Base-by-base conservation (phyloP, 2,113 vertebrate genomes). In the Rhinopithecus roxellana region DNA sequence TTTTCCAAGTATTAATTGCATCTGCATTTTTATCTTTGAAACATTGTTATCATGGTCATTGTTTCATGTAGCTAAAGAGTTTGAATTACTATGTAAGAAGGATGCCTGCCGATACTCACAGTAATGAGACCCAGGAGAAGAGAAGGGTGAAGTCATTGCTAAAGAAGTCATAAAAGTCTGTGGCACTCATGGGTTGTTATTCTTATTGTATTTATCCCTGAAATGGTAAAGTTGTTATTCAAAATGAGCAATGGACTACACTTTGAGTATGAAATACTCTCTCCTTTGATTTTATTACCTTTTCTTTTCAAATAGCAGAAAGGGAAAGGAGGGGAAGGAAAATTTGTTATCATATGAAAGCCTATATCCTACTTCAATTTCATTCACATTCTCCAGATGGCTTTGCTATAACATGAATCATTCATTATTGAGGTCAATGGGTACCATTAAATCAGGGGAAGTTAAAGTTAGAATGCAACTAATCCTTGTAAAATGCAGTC, bases 211-310 rank as follows among this genome's bases (percentile, higher is more conserved):
- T 92, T 72, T 97, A 78, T 86, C 94, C 61, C 50, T 97, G 93
- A 96, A 97, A 78, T 82, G 22, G 17, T 93, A 90, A 98, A 90
- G 27, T 90, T 97, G 38, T 95, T 98, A 97, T 97, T 93, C 95
- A 95, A 93, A 90, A 92, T 94, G 93, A 98, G 72, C 81, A 88
- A 75, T 94, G 88, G 48, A 95, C 55, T 55, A 90, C 64, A 79
- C 64, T 97, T 98, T 81, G 69, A 90, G 79, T 94, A 85, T 94
- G 30, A 98, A 82, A 90, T 32, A 94, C 77, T 92, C 93, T 94
- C 93, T 93, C 18, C 91, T 97, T 77, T 97, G 14, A 48, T 94
- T 97, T 98, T 93, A 95, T 94, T 97, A 50, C 25, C 40, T 91
- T 94, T 89, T 81, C 92, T 90, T 95, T 93, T 89, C 95, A 97